phyloP scores from a whole-genome alignment of 2,888 invertebrate species.

The Bedellia somnulentella region DNA sequence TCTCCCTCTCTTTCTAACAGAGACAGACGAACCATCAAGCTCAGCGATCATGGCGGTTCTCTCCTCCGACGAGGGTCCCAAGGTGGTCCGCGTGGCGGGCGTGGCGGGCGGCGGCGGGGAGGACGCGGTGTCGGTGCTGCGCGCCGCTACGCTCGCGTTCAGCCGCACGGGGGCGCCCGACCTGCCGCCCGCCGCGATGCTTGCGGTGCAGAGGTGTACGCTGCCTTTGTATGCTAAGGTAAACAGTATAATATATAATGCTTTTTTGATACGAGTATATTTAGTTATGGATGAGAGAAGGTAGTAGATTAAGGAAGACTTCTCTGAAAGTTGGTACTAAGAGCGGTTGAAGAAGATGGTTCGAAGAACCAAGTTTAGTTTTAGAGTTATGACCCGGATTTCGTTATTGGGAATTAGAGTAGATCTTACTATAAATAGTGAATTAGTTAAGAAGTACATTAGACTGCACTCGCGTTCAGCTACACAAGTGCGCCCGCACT shows the following conservation, averaged over 20 bases:
- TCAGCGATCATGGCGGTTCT: conserved; percentile 54
- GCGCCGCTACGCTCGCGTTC: not conserved
- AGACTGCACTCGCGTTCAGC: no score
- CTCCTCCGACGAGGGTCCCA: conserved; percentile 33
- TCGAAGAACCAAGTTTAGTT: no score
- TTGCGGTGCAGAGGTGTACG: conserved; percentile 66
- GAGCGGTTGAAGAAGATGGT: no score
- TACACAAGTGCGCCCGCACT: conserved; percentile 66
- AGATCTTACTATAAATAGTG: no score
- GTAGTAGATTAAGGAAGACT: no score
- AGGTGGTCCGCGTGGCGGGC: conserved; percentile 36
- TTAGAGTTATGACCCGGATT: no score
- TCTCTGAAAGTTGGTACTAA: no score
- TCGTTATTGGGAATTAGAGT: no score
- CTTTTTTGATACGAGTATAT: no score
- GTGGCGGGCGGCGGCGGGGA: conserved; percentile 42
- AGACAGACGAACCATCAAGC: conserved; percentile 44
- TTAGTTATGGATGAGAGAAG: no score
- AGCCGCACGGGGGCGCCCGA: conserved; percentile 43
- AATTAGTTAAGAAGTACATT: no score
- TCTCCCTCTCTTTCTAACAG: conserved; percentile 13
- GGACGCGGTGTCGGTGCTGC: conserved; percentile 24
- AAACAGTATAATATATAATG: no score
- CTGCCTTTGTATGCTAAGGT: conserved; percentile 73
- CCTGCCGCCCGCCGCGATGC: conserved; percentile 63